Evolutionary conservation across 2,113 vertebrate genomes (phyloP), one percentile per base, ranked within the genome.

Genomic region (Pelusios castaneus): DNA sequence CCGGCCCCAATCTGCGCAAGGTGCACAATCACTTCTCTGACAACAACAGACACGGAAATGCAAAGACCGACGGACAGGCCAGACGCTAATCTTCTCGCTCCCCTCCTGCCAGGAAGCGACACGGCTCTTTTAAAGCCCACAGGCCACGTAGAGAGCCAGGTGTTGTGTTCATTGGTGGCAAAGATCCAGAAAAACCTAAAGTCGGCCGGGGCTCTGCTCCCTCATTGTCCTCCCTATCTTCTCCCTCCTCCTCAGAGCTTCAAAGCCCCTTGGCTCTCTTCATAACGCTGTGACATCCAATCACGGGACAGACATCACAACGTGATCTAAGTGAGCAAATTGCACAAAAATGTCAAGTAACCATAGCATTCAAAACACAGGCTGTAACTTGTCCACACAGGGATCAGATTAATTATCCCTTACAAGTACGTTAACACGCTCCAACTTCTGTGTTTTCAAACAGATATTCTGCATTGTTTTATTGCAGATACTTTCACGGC

Each of bases 351-450:
- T 38, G 45, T 89, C 85, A 82, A 0, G 1, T 87, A 3, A 1
- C 80, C 87, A 82, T 54, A 84, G 84, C 54, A 54, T 89, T 93
- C 80, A 85, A 82, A 31, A 45, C 91, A 89, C 38, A 93, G 82
- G 84, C 45, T 49, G 63, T 75, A 13, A 31, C 83, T 58, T 88
- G 85, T 81, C 70, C 82, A 49, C 22, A 79, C 86, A 90, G 43
- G 60, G 88, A 85, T 21, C 55, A 81, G 79, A 85, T 31, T 47
- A 85, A 82, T 80, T 81, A 60, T 58, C 93, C 55, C 87, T 82
- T 87, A 82, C 25, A 95, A 77, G 85, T 17, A 70, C 19, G 21
- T 22, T 10, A 70, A 38, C 19, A 17, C 22, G 63, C 19, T 38
- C 63, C 63, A 70, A 21, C 22, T 34, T 34, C 63, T n/a, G 9